Base-by-base conservation (phyloP, 2,797 vertebrate genomes). In the Danio tinwini region DNA sequence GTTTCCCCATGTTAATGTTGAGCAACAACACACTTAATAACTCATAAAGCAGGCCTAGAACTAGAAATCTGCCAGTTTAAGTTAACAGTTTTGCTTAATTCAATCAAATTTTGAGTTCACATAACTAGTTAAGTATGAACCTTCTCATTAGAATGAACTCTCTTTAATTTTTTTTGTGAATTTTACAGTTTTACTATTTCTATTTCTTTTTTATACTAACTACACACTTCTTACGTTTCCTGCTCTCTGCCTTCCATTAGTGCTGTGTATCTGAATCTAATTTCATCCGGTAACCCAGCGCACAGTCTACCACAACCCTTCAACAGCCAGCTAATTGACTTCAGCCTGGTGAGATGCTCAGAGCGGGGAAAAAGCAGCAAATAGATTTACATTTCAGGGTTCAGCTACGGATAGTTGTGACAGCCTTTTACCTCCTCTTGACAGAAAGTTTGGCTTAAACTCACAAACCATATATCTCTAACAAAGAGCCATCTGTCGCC, bases 401-500 rank as follows among this genome's bases (percentile, higher is more conserved):
- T 61, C 53, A 59, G 29, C 74, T 64, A 39, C 44, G 67, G 68
- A 58, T 65, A 63, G 65, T 59, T 59, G 49, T 80, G 55, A 74
- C 21, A 68, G 73, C 52, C 62, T 76, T 49, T 82, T 67, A 77
- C 42, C 50, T 52, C 21, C 73, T 64, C 37, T 67, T 76, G 74
- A 70, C 73, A 29, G 63, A 80, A 55, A 45, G 39, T 73, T 76
- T 79, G 52, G 63, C 52, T 61, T 45, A 67, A 56, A n/a, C 52
- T 70, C 56, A 70, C 76, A 64, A 64, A 72, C 76, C 39, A 37
- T 70, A 61, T 50, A 64, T 71, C 62, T 61, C 42, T 53, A 76
- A 79, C 80, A 84, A 73, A 85, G 80, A 80, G 58, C 37, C 39
- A 79, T 82, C 65, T 75, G 76, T 81, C 53, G 11, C 37, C 40